These are phyloP conservation scores for Oxyscelio sp. DNA, from an alignment of 2,888 invertebrate species.

Conservation along the genomic window DNA sequence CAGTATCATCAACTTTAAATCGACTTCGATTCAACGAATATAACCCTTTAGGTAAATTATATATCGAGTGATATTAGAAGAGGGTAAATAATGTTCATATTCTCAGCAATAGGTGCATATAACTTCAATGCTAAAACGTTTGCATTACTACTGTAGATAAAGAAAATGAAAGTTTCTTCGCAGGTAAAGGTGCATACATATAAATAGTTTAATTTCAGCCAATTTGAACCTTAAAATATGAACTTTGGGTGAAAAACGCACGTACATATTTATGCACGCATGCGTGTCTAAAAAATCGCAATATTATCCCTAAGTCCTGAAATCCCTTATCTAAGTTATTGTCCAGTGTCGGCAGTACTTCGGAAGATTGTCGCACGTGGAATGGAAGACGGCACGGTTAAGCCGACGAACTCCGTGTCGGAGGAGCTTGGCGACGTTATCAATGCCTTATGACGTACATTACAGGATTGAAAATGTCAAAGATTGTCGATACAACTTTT, in stretches of 20 bases:
- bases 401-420: constrained; percentile 31
- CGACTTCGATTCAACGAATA: too few relatives aligned
- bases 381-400: constrained; percentile 67
- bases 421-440: constrained; percentile 76
- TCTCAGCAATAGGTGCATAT: too few relatives aligned
- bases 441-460: constrained; percentile 84
- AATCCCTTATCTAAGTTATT: constrained; percentile 83
- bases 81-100: too few relatives aligned
- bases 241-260: constrained; percentile 15
- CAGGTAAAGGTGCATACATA: too few relatives aligned
- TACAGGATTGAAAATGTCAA: constrained; percentile 83
- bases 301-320: constrained; percentile 79
- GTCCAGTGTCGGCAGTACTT: constrained; percentile 79
- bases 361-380: constrained; percentile 75
- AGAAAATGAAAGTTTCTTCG: too few relatives aligned
- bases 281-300: constrained; percentile 78
- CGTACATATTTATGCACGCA: constrained; percentile 50
- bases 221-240: neutral
- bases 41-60: too few relatives aligned
- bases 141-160: too few relatives aligned
- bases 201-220: constrained; percentile 6
- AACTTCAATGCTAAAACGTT: too few relatives aligned
- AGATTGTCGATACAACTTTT: constrained; percentile 82
- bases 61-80: too few relatives aligned
- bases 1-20: too few relatives aligned